These are phyloP conservation scores for Temnothorax ravouxi DNA, from an alignment of 2,888 invertebrate species.

Conservation along the genomic window DNA sequence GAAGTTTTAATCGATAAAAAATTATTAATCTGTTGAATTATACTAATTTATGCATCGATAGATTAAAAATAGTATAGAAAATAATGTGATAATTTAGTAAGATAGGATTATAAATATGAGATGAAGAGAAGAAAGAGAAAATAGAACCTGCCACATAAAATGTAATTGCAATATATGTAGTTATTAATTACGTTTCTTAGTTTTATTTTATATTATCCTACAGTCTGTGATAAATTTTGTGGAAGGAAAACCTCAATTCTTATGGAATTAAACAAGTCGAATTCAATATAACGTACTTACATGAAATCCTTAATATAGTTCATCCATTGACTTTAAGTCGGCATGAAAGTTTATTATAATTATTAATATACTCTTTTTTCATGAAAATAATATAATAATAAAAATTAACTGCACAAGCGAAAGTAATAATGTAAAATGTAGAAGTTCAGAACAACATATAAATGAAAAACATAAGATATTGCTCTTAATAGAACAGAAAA, in stretches of 20 bases:
- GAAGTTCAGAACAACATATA: background rate
- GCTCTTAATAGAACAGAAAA: background rate
- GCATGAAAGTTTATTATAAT: conserved; percentile 58
- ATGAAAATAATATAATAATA: conserved; percentile 4
- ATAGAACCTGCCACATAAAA: background rate
- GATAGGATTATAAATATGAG: conserved; percentile 19
- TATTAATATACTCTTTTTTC: conserved; percentile 31
- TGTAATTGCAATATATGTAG: conserved; percentile 40
- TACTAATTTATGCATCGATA: background rate
- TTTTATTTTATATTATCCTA: background rate
- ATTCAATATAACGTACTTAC: conserved; percentile 64
- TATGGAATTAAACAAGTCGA: background rate
- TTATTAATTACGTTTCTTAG: conserved; percentile 13
- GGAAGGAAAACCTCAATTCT: background rate
- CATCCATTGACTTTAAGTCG: conserved; percentile 60
- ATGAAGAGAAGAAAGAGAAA: conserved; percentile 7
- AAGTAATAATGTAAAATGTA: background rate
- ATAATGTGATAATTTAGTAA: conserved; percentile 2
- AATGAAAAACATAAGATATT: too few species aligned
- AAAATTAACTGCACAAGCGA: conserved; percentile 29
- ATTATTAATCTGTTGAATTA: background rate
- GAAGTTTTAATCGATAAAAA: background rate
- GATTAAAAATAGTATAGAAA: background rate
- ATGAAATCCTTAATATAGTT: conserved; percentile 55
- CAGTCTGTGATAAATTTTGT: conserved; percentile 25